Percentiles rank a stretch among this genome's conserved stretches.
Evolutionary conservation across 1,140 invertebrate species (phyloP).

Genomic region (Dufourea novaeangliae): DNA sequence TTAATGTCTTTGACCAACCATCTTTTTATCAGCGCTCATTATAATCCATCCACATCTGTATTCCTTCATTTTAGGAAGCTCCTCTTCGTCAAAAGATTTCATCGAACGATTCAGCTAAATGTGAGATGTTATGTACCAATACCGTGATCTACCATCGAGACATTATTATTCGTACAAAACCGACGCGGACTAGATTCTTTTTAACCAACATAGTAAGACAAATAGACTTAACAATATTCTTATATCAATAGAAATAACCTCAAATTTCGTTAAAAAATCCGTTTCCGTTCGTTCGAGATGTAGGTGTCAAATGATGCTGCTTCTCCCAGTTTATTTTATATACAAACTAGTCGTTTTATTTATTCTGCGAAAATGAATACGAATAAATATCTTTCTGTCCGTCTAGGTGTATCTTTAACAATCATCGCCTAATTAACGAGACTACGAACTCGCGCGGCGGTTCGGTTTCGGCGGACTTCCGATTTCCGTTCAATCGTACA

Average conservation of each 20-base stretch:
- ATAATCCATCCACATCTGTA: no score
- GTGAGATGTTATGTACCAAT: no score
- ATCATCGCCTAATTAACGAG: slow-evolving; percentile 23
- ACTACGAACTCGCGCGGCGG: slow-evolving; percentile 1
- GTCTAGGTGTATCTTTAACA: slow-evolving; percentile 13
- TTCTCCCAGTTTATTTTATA: background rate
- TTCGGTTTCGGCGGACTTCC: background rate
- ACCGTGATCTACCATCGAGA: no score
- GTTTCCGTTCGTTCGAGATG: background rate
- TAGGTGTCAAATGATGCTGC: slow-evolving; percentile 8
- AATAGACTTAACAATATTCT: slow-evolving; percentile 24
- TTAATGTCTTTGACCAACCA: no score
- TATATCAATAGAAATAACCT: slow-evolving; percentile 1
- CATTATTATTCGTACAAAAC: no score
- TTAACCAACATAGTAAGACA: background rate
- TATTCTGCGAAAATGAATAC: slow-evolving; percentile 10
- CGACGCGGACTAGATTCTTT: background rate
- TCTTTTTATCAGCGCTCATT: no score
- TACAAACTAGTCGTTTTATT: slow-evolving; percentile 34
- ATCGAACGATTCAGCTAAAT: no score
- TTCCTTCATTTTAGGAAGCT: no score
- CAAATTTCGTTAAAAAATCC: background rate
- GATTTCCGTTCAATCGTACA: slow-evolving; percentile 20
- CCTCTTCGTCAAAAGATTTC: no score
- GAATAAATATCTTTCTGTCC: slow-evolving; percentile 42